These are phyloP conservation scores for Gryllus bimaculatus DNA, from an alignment of 1,140 invertebrate genomes.

Conservation along the genomic window DNA sequence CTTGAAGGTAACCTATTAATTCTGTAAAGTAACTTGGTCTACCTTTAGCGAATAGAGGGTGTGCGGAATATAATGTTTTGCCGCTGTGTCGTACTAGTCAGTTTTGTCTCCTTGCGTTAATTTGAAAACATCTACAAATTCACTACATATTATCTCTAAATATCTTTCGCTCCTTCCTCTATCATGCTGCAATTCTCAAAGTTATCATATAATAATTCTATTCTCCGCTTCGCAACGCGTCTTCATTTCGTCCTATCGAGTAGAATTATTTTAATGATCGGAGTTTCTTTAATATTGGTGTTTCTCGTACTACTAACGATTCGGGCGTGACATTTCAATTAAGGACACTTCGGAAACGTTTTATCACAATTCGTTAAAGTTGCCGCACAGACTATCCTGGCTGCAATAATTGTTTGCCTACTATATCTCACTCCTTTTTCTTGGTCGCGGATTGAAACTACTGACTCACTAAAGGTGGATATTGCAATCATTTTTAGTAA, in stretches of 20 bases:
- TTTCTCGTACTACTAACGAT: not conserved
- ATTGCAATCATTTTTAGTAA: too few species aligned
- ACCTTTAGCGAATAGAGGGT: not conserved
- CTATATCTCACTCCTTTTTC: not conserved
- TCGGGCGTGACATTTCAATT: not conserved
- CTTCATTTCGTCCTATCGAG: not conserved
- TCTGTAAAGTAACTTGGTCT: not conserved
- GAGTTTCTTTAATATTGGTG: not conserved
- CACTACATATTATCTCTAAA: not conserved
- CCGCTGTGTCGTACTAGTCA: not conserved
- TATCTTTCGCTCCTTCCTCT: not conserved
- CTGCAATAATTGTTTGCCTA: not conserved
- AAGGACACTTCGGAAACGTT: not conserved
- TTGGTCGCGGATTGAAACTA: not conserved
- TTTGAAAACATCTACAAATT: slow-evolving; percentile 11
- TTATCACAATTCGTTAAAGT: not conserved
- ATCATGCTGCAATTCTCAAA: not conserved
- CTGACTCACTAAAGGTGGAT: not conserved
- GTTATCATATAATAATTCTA: not conserved
- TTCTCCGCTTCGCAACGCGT: not conserved
- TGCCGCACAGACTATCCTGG: not conserved
- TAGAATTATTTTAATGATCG: not conserved
- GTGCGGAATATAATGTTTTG: slow-evolving; percentile 11
- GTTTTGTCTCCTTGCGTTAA: not conserved
- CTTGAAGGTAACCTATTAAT: not conserved